phyloP scores from a whole-genome alignment of 2,113 vertebrate species.

The Bettongia penicillata region DNA sequence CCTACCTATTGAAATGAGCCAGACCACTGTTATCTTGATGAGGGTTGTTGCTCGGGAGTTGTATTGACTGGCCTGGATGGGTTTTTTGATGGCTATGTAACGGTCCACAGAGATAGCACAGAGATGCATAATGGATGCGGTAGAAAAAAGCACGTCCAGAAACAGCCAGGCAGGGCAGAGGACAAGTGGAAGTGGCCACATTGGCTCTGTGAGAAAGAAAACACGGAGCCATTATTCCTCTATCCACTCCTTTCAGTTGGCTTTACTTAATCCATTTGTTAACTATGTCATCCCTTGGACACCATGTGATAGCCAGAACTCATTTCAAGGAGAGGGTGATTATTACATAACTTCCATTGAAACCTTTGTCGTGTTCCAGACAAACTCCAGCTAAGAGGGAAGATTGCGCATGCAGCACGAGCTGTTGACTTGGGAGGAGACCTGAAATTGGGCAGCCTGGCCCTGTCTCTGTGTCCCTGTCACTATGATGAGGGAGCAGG shows the following conservation, averaged over 20 bases:
- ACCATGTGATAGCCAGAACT: background rate
- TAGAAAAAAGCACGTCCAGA: conserved; percentile 98
- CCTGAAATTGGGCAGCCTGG: no score
- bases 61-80: conserved; percentile 97
- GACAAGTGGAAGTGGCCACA: conserved; percentile 93
- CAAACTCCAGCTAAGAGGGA: background rate
- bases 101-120: conserved; percentile 99
- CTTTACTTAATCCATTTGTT: conserved; percentile 30
- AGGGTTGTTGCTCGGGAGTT: conserved; percentile 95
- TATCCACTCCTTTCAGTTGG: background rate
- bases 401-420: background rate
- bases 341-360: background rate
- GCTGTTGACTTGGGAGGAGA: background rate
- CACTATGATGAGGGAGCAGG: background rate
- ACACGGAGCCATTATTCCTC: conserved; percentile 38
- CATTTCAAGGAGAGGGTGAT: background rate
- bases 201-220: conserved; percentile 89
- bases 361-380: no score
- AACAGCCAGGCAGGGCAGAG: conserved; percentile 98
- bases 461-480: background rate
- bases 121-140: conserved; percentile 98
- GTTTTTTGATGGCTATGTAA: conserved; percentile 98
- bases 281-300: background rate
- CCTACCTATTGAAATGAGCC: conserved; percentile 98
- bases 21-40: conserved; percentile 95